These are phyloP conservation scores for Pygmarrhopalites habei DNA, from an alignment of 1,140 invertebrate species.

Conservation along the genomic window DNA sequence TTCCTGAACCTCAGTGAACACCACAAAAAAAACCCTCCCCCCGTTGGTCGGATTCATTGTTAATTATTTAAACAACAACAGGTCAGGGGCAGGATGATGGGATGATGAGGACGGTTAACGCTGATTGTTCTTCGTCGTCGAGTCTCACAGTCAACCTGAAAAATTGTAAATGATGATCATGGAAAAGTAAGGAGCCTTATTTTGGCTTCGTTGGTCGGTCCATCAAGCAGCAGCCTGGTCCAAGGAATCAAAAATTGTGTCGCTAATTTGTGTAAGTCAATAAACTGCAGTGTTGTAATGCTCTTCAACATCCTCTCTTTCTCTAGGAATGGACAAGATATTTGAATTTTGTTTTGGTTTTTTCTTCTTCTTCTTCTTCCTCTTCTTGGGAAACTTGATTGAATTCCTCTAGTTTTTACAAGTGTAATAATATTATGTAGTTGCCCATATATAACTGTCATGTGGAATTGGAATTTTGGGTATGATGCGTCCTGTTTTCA, in stretches of 20 bases:
- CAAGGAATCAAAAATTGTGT: background rate
- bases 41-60: background rate
- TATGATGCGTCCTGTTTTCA: no score
- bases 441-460: no score
- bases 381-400: no score
- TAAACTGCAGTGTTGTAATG: slow-evolving; percentile 1
- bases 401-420: no score
- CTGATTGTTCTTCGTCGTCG: background rate
- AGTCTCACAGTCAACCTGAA: background rate
- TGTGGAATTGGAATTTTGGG: no score
- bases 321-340: no score
- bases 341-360: no score
- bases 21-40: background rate
- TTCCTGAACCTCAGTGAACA: no score
- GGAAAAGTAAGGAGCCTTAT: no score
- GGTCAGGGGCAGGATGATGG: background rate
- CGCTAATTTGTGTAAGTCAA: background rate
- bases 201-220: background rate
- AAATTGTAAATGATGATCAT: no score
- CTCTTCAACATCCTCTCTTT: background rate
- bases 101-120: background rate
- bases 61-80: background rate
- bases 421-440: no score
- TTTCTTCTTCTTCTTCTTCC: no score
- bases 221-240: background rate